A percentile compares a stretch with the other conserved stretches of the same genome.
These are phyloP conservation scores for Dusona sp. DNA, from an alignment of 2,888 invertebrate genomes.

Conservation along the genomic window DNA sequence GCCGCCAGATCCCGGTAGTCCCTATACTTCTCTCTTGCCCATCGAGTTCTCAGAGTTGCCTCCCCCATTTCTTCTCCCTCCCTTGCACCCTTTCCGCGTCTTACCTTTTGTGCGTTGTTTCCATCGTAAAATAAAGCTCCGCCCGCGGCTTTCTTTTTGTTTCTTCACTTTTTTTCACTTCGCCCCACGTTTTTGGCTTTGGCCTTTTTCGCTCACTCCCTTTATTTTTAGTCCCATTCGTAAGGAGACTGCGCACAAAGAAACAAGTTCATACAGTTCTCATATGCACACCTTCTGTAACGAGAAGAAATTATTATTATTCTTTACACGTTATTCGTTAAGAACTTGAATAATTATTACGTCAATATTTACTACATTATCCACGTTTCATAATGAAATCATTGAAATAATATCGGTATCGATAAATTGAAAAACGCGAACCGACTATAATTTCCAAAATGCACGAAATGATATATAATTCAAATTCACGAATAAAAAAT, in stretches of 20 bases:
- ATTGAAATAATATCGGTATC: neutral
- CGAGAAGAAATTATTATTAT: neutral
- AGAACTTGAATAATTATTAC: neutral
- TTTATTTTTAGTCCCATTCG: neutral
- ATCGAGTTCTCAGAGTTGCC: constrained; percentile 35
- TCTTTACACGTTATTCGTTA: neutral
- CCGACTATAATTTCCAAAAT: neutral
- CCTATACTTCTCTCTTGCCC: constrained; percentile 46
- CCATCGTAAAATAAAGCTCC: constrained; percentile 52
- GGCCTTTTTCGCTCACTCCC: neutral
- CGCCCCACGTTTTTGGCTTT: neutral
- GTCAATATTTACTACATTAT: neutral
- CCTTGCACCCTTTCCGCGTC: constrained; percentile 22
- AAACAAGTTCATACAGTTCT: neutral
- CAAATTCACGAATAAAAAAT: neutral
- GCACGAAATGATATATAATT: neutral
- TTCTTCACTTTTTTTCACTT: neutral
- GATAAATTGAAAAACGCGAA: neutral
- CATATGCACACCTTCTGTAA: neutral
- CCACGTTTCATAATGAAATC: neutral
- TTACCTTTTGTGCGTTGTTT: constrained; percentile 15
- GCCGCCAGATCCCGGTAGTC: constrained; percentile 61
- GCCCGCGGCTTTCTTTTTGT: constrained; percentile 23
- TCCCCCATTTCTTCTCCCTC: constrained; percentile 15
- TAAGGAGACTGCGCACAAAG: neutral